Percentiles rank a stretch among this genome's conserved stretches.
Conservation (phyloP, 1,140 invertebrate genomes). For the Bradysia coprophila region DNA sequence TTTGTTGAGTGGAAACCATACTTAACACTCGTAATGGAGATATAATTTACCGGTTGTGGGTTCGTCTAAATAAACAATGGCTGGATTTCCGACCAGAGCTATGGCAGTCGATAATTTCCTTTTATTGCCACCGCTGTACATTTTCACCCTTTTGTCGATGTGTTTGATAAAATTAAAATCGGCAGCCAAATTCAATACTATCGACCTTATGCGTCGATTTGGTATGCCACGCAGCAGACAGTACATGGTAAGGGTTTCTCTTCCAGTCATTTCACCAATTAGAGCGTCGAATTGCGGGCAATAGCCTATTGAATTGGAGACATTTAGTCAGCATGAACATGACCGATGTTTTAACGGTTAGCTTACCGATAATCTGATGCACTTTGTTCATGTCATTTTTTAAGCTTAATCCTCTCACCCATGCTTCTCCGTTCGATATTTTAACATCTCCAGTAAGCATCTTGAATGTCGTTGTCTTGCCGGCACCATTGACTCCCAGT, state of each 20-base stretch:
- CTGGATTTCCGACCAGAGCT: constrained; percentile 75
- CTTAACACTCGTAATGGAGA: too few relatives aligned
- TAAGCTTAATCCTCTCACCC: constrained; percentile 31
- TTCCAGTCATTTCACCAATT: constrained; percentile 58
- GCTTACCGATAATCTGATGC: constrained; percentile 36
- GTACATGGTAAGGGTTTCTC: constrained; percentile 58
- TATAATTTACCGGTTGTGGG: too few relatives aligned
- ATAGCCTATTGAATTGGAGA: too few relatives aligned
- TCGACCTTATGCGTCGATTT: constrained; percentile 22
- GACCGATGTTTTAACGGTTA: too few relatives aligned
- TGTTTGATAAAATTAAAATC: constrained; percentile 26
- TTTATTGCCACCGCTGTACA: constrained; percentile 85
- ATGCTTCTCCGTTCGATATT: constrained; percentile 30
- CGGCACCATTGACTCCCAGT: constrained; percentile 74
- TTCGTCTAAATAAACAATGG: constrained; percentile 78
- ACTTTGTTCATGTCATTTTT: constrained; percentile 31
- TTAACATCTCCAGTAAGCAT: constrained; percentile 74
- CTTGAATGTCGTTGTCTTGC: constrained; percentile 74
- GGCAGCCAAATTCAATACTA: constrained; percentile 21
- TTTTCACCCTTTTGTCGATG: constrained; percentile 30
- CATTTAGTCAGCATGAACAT: too few relatives aligned
- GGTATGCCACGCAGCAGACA: constrained; percentile 52
- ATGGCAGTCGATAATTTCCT: constrained; percentile 87
- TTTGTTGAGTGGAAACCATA: too few relatives aligned
- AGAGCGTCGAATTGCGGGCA: constrained; percentile 76